Conservation (phyloP, 30 jellyfish, hydroid and myxozoan genomes). For the Chironex yamaguchii region DNA sequence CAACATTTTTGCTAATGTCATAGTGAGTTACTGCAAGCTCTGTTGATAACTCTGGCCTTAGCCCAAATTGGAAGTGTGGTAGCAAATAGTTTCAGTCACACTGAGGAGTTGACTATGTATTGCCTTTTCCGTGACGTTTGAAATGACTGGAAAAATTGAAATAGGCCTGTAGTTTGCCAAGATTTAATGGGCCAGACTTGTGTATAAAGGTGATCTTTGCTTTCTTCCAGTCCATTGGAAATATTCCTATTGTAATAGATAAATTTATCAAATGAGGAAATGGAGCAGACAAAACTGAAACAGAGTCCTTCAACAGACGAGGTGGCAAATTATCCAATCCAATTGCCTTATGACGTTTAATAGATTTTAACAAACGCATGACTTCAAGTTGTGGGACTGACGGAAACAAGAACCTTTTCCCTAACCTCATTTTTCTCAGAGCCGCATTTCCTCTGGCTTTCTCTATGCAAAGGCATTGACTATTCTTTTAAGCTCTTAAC, state of each 20-base stretch:
- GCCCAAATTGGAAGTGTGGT: too few species aligned
- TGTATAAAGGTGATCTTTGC: slow-evolving; percentile 59
- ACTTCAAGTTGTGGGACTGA: slow-evolving; percentile 23
- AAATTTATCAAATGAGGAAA: slow-evolving; percentile 51
- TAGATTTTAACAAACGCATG: background rate
- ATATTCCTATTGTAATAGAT: slow-evolving; percentile 58
- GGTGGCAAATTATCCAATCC: slow-evolving; percentile 71
- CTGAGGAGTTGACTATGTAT: slow-evolving; percentile 48
- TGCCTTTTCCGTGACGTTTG: slow-evolving; percentile 26
- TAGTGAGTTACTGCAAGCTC: too few species aligned
- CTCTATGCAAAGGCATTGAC: background rate
- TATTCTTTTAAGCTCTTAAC: slow-evolving; percentile 30
- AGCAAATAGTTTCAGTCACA: too few species aligned
- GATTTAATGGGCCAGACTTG: slow-evolving; percentile 38
- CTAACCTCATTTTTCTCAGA: too few species aligned
- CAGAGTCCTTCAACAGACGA: slow-evolving; percentile 27
- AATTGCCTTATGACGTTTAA: slow-evolving; percentile 38
- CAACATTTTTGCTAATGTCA: too few species aligned
- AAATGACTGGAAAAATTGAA: slow-evolving; percentile 30
- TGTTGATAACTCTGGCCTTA: too few species aligned
- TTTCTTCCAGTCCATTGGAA: slow-evolving; percentile 70
- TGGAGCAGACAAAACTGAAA: slow-evolving; percentile 33
- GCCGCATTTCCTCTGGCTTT: background rate
- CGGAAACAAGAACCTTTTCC: background rate
- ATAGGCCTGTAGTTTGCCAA: slow-evolving; percentile 52